phyloP scores from a whole-genome alignment of 2,113 vertebrate species.

The Lepidothrix coronata region DNA sequence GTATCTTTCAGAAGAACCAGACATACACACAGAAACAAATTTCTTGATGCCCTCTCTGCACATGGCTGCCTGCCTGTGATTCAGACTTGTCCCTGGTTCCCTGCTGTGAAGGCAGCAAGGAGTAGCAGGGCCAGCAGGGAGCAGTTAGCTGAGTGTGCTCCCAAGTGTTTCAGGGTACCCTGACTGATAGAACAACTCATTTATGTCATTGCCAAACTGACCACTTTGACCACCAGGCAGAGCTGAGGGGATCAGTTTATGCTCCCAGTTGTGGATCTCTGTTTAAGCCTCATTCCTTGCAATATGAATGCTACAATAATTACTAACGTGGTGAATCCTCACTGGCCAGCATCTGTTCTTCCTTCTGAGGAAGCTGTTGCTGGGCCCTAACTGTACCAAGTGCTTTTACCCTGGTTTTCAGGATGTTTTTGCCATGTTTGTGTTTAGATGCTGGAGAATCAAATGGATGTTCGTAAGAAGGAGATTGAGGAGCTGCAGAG shows the following conservation, averaged over 20 bases:
- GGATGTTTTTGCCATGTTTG: background rate
- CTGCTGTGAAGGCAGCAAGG: background rate
- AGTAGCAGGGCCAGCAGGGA: background rate
- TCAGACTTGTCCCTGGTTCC: background rate
- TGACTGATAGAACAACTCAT: background rate
- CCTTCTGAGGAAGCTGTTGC: background rate
- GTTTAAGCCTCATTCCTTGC: background rate
- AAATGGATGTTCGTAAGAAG: slow-evolving; percentile 95
- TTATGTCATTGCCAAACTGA: background rate
- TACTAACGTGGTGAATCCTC: background rate
- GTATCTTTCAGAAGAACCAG: background rate
- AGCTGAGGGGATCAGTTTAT: background rate
- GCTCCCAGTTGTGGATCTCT: background rate
- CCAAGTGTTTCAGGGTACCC: background rate
- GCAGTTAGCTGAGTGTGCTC: background rate
- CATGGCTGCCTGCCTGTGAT: background rate
- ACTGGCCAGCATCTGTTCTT: background rate
- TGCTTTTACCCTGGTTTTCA: background rate
- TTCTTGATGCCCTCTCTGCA: background rate
- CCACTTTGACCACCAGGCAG: background rate
- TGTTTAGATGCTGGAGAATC: slow-evolving; percentile 92
- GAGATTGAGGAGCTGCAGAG: slow-evolving; percentile 94
- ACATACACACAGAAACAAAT: background rate
- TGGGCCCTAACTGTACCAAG: rapidly evolving
- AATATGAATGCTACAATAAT: background rate